Percentiles rank a stretch among this genome's conserved stretches.
These are phyloP conservation scores for Choristoneura rosaceana DNA, from an alignment of 2,888 invertebrate genomes.

Conservation along the genomic window DNA sequence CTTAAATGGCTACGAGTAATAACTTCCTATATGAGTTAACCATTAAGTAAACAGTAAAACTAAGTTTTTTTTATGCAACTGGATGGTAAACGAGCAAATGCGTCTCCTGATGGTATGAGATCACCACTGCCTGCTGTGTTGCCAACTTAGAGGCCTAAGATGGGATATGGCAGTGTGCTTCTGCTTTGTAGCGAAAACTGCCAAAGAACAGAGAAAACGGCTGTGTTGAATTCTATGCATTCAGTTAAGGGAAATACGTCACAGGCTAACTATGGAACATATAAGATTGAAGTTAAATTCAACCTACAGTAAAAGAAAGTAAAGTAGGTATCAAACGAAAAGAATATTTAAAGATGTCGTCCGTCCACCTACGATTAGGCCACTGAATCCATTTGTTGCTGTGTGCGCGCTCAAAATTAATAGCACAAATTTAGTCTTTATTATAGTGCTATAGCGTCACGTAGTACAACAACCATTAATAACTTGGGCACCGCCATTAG, in stretches of 20 bases:
- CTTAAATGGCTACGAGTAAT: neutral
- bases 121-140: too few relatives aligned
- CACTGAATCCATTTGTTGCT: conserved; percentile 15
- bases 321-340: neutral
- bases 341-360: neutral
- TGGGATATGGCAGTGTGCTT: too few relatives aligned
- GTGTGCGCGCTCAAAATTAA: conserved; percentile 19
- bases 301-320: too few relatives aligned
- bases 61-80: neutral
- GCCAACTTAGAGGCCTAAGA: too few relatives aligned
- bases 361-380: conserved; percentile 6
- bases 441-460: conserved; percentile 33
- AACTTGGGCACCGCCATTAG: conserved; percentile 61
- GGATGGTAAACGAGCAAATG: too few relatives aligned
- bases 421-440: conserved; percentile 37
- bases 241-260: too few relatives aligned
- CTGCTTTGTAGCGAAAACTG: too few relatives aligned
- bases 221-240: too few relatives aligned
- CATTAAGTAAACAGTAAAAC: conserved; percentile 2
- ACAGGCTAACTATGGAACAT: too few relatives aligned
- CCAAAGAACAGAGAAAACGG: too few relatives aligned
- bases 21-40: neutral
- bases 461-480: conserved; percentile 54
- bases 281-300: too few relatives aligned
- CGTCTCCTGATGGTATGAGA: too few relatives aligned